Evolutionary conservation across 2,888 invertebrate genomes (phyloP), one percentile per base, ranked within the genome.

Genomic region (Napeogenes inachia): DNA sequence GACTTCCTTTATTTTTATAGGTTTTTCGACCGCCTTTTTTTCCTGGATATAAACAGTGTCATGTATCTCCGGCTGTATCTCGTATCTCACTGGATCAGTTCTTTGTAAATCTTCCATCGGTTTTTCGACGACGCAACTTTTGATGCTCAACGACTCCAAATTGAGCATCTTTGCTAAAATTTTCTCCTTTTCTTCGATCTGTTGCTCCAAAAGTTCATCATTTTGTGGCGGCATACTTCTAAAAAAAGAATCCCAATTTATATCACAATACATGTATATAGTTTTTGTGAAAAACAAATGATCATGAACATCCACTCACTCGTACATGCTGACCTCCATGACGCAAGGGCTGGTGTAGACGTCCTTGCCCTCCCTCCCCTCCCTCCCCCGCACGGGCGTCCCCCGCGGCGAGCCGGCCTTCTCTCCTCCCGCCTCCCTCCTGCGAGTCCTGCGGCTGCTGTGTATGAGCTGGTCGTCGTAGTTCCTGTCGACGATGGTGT

Each of bases 121-220:
- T 64, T 64, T 70, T 4, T 69, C 69, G 35, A 33, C 69, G 35
- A 33, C 55, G 13, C 71, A 66, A 30, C 70, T 65, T 60, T 73
- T 71, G 62, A 87, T 87, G 72, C 87, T 87, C 32, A 88, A 77
- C 0, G 90, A 90, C 59, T 94, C 93, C 54, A 94, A 88, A 75
- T 93, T 92, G 42, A 95, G 82, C 76, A 94, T 89, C 74, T 93
- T 93, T 0, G 94, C 94, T 13, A 95, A 81, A 30, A 94, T 91
- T 77, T 93, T 94, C 72, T 96, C 95, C 77, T 96, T 96, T 68
- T 93, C 92, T 76, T 93, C 94, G 50, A 96, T 94, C 69, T 95
- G 94, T 70, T 93, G 92, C 70, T 93, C 92, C 57, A 96, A 92
- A 0, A 93, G 92, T 4, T 93, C 93, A 79, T 93, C 94, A 73